Conservation (phyloP, 2,113 vertebrate species). For the Dipodomys ordii region DNA sequence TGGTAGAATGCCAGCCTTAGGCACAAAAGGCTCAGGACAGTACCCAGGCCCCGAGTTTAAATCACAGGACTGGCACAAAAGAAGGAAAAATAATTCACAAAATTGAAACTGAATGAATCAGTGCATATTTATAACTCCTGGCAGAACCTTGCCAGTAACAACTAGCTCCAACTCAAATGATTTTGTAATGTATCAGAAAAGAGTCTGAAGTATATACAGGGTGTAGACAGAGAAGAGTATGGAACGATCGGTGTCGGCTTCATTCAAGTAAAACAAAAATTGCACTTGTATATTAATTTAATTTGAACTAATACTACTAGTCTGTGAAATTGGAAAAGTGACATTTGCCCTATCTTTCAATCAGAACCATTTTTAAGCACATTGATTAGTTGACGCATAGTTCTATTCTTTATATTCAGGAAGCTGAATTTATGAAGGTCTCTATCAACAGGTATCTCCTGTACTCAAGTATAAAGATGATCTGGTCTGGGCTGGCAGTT, state of each 20-base stretch:
- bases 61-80: too few species aligned
- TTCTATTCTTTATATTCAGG: background rate
- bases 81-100: background rate
- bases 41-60: too few species aligned
- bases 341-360: background rate
- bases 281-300: background rate
- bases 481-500: background rate
- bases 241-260: background rate
- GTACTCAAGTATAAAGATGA: background rate
- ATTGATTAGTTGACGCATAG: background rate
- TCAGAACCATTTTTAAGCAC: background rate
- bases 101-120: background rate
- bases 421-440: background rate
- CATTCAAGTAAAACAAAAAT: background rate
- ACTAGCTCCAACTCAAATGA: background rate
- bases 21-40: too few species aligned
- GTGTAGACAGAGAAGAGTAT: background rate
- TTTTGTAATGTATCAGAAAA: background rate
- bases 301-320: slow-evolving; percentile 25
- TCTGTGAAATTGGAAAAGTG: slow-evolving; percentile 28
- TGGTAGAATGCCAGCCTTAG: too few species aligned
- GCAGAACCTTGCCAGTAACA: background rate
- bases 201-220: background rate
- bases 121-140: slow-evolving; percentile 5
- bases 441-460: background rate